phyloP scores from a whole-genome alignment of 2,113 vertebrate genomes.

The Plectropomus leopardus region DNA sequence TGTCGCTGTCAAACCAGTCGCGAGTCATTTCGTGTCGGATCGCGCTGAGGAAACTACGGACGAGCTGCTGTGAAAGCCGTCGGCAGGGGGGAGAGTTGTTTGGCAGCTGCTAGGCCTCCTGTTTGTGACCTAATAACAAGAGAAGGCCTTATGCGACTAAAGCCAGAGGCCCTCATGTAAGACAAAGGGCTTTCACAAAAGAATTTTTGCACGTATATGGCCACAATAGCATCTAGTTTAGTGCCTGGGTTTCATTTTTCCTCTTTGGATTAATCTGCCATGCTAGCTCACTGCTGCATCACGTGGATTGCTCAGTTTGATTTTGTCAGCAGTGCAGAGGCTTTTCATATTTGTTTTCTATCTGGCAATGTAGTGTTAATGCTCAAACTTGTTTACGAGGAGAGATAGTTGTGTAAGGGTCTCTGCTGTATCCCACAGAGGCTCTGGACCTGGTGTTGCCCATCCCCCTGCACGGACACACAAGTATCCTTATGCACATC shows the following conservation, averaged over 20 bases:
- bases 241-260: constrained; percentile 14
- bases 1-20: too few species aligned
- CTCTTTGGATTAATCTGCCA: not conserved
- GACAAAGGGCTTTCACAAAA: constrained; percentile 60
- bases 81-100: constrained; percentile 9
- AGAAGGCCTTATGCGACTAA: constrained; percentile 68
- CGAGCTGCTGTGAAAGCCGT: not conserved
- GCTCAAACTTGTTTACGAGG: not conserved
- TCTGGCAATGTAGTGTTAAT: not conserved
- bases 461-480: not conserved
- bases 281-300: not conserved
- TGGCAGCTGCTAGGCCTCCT: constrained; percentile 66
- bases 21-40: constrained; percentile 3
- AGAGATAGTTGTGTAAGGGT: not conserved
- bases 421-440: not conserved
- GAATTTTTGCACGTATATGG: constrained; percentile 21
- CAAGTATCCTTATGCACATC: too few species aligned
- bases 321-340: constrained; percentile 23
- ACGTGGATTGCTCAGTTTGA: constrained; percentile 17
- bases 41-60: not conserved
- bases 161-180: constrained; percentile 54
- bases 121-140: constrained; percentile 70
- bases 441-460: not conserved
- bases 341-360: not conserved
- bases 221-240: constrained; percentile 28